Evolutionary conservation across 2,888 invertebrate genomes (phyloP).

Genomic region (Diplolepis rosae): DNA sequence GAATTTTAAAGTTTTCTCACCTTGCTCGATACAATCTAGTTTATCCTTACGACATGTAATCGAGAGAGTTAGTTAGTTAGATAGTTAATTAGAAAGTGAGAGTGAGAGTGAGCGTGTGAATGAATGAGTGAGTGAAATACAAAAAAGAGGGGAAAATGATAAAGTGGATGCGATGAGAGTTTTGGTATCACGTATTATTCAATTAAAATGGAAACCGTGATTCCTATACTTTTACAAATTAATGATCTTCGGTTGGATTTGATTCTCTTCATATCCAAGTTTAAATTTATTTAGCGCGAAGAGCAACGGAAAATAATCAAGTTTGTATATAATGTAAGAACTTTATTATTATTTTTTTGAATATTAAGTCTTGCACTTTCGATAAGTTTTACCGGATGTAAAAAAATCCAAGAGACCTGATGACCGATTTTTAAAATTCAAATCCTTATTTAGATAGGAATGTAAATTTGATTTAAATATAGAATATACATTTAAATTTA

Average conservation of each 20-base stretch:
- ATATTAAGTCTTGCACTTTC: neutral
- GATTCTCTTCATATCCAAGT: conserved; percentile 16
- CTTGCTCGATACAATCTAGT: conserved; percentile 27
- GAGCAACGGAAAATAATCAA: conserved; percentile 59
- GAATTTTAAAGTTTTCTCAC: conserved; percentile 12
- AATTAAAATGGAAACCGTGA: neutral
- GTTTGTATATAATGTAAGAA: conserved; percentile 69
- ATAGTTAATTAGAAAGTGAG: conserved; percentile 16
- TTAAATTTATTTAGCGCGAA: conserved; percentile 53
- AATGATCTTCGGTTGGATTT: conserved; percentile 14
- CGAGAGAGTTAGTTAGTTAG: conserved; percentile 20
- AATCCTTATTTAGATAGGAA: neutral
- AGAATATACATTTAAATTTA: no score
- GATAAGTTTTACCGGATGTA: neutral
- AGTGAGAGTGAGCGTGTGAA: neutral
- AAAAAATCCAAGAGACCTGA: neutral
- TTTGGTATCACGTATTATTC: neutral
- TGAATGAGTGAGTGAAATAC: neutral
- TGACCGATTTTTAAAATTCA: neutral
- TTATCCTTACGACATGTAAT: conserved; percentile 18
- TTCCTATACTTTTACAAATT: conserved; percentile 4
- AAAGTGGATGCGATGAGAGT: neutral
- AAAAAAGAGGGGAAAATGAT: neutral
- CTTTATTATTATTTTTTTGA: conserved; percentile 44
- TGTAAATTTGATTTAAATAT: no score